Evolutionary conservation across 2,888 invertebrate species (phyloP).

Genomic region (Cactoblastis cactorum): DNA sequence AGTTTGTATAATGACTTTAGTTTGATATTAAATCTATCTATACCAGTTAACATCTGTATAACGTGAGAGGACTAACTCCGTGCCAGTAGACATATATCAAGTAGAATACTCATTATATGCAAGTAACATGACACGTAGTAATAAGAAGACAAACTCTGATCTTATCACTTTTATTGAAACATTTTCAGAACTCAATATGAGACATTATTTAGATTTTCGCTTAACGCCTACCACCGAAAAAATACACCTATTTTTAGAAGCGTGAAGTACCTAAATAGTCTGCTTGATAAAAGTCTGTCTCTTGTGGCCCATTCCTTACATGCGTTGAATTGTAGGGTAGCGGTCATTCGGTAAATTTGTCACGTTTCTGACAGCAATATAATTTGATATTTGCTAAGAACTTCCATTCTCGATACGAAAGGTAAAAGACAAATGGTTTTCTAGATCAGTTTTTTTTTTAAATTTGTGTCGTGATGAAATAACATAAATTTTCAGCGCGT

Average conservation of each 20-base stretch:
- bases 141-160: too few relatives aligned
- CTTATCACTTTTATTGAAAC: too few relatives aligned
- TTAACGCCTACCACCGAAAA: too few relatives aligned
- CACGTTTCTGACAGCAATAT: conserved; percentile 47
- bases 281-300: too few relatives aligned
- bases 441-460: background rate
- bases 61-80: conserved; percentile 14
- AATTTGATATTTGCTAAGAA: conserved; percentile 34
- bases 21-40: conserved; percentile 9
- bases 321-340: conserved; percentile 40
- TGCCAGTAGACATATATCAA: too few relatives aligned
- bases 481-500: background rate
- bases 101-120: too few relatives aligned
- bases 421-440: background rate
- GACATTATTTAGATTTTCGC: too few relatives aligned
- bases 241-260: too few relatives aligned
- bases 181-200: too few relatives aligned
- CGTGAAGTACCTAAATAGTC: too few relatives aligned
- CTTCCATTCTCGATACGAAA: conserved; percentile 15
- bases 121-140: too few relatives aligned
- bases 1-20: conserved; percentile 1
- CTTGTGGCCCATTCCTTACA: conserved; percentile 27
- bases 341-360: conserved; percentile 45
- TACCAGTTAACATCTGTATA: conserved; percentile 1
- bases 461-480: background rate